Conservation (phyloP, 2,113 vertebrate species). For the Sula dactylatra region DNA sequence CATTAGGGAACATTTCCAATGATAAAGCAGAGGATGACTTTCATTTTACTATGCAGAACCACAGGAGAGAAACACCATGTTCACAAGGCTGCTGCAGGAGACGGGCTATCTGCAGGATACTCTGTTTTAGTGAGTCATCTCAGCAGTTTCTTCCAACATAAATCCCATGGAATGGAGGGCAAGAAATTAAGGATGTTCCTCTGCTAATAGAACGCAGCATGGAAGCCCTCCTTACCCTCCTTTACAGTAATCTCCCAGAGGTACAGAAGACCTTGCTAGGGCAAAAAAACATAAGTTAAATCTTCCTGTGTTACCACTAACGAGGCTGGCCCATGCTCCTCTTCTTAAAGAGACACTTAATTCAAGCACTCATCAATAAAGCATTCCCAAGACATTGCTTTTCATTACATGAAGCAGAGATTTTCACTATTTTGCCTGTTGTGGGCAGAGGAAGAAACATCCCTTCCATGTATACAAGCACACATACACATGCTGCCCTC, state of each 20-base stretch:
- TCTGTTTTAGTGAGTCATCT: not conserved
- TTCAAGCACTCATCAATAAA: slow-evolving; percentile 33
- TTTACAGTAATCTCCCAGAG: slow-evolving; percentile 21
- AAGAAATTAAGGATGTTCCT: slow-evolving; percentile 21
- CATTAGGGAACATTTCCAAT: not conserved
- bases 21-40: not conserved
- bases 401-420: not conserved
- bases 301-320: slow-evolving; percentile 34
- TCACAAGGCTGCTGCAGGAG: not conserved
- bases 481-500: not conserved
- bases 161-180: not conserved
- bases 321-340: slow-evolving; percentile 18
- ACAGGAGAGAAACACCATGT: not conserved
- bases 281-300: slow-evolving; percentile 36
- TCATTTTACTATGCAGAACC: not conserved
- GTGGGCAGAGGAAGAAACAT: not conserved
- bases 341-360: slow-evolving; percentile 17
- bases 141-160: not conserved
- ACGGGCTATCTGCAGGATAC: not conserved
- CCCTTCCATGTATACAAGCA: not conserved
- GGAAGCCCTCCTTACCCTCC: not conserved
- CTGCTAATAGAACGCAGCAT: not conserved
- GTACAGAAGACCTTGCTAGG: slow-evolving; percentile 6
- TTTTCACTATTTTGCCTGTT: not conserved
- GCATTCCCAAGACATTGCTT: not conserved